Percentiles rank a stretch among this genome's conserved stretches.
Evolutionary conservation across 2,113 vertebrate genomes (phyloP).

Genomic region (Uria aalge): DNA sequence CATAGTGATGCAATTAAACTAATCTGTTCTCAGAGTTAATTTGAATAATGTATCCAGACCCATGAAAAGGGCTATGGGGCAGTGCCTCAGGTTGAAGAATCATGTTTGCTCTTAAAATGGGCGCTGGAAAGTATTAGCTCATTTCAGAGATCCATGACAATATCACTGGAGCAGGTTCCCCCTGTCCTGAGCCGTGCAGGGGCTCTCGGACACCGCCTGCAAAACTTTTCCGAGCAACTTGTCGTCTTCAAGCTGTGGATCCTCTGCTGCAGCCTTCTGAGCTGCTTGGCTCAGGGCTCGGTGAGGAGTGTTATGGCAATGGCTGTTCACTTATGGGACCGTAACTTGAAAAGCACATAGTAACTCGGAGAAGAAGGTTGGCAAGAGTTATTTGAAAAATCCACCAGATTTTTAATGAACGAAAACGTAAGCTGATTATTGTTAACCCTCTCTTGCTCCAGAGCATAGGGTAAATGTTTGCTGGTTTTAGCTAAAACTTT

Average conservation of each 20-base stretch:
- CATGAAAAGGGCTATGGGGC: not conserved
- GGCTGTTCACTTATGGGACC: not conserved
- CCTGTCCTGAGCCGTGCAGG: fast-evolving
- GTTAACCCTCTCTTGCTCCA: not conserved
- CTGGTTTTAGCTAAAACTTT: not conserved
- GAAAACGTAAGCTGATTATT: not conserved
- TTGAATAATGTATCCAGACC: not conserved
- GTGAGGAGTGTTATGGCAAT: not conserved
- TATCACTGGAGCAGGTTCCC: not conserved
- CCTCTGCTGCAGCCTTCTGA: not conserved
- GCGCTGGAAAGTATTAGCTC: not conserved
- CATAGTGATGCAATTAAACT: constrained; percentile 17
- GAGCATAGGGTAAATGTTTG: not conserved
- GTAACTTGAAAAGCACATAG: not conserved
- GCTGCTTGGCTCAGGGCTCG: not conserved
- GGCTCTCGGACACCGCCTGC: not conserved
- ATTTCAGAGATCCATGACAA: not conserved
- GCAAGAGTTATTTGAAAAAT: not conserved
- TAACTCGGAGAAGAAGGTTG: not conserved
- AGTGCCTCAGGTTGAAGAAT: not conserved
- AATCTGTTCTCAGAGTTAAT: not conserved
- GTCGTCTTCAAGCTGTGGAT: not conserved
- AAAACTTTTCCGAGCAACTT: not conserved
- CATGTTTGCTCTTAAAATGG: not conserved
- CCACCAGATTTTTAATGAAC: not conserved